Conservation (phyloP, 1,140 invertebrate genomes). For the fruit fly (Drosophila melanogaster) region DNA sequence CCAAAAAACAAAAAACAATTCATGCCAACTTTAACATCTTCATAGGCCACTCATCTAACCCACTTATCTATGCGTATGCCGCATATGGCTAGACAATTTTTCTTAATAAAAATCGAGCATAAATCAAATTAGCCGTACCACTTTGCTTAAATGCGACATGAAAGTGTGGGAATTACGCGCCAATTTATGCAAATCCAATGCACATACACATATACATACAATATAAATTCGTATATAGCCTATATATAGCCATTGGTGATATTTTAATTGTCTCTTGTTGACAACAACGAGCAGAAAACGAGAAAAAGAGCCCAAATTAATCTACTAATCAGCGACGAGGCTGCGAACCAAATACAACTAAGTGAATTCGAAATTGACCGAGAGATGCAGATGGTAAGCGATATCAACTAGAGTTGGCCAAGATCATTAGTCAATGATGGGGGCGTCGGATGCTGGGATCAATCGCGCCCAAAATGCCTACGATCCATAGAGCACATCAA, state of each 20-base stretch:
- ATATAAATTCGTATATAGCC: no score
- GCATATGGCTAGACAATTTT: slow-evolving; percentile 51
- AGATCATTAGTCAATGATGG: slow-evolving; percentile 68
- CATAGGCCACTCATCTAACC: slow-evolving; percentile 1
- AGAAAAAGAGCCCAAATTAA: slow-evolving; percentile 51
- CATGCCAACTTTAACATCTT: slow-evolving; percentile 40
- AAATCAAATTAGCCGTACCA: slow-evolving; percentile 78
- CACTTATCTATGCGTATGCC: not conserved
- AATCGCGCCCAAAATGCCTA: not conserved
- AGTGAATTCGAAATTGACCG: slow-evolving; percentile 23
- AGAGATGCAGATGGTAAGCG: slow-evolving; percentile 40
- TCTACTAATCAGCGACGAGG: slow-evolving; percentile 74
- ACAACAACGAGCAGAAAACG: slow-evolving; percentile 50
- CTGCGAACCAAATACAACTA: slow-evolving; percentile 47
- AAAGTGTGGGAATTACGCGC: slow-evolving; percentile 76
- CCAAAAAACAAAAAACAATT: not conserved
- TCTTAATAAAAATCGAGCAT: slow-evolving; percentile 68
- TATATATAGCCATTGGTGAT: slow-evolving; percentile 72
- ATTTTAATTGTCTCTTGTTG: slow-evolving; percentile 79
- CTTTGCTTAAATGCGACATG: slow-evolving; percentile 75
- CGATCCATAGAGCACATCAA: not conserved
- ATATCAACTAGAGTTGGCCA: slow-evolving; percentile 8
- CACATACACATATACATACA: slow-evolving; percentile 5
- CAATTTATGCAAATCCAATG: slow-evolving; percentile 73
- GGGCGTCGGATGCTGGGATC: slow-evolving; percentile 53